phyloP scores from a whole-genome alignment of 2,113 vertebrate species.

The Mirounga angustirostris region DNA sequence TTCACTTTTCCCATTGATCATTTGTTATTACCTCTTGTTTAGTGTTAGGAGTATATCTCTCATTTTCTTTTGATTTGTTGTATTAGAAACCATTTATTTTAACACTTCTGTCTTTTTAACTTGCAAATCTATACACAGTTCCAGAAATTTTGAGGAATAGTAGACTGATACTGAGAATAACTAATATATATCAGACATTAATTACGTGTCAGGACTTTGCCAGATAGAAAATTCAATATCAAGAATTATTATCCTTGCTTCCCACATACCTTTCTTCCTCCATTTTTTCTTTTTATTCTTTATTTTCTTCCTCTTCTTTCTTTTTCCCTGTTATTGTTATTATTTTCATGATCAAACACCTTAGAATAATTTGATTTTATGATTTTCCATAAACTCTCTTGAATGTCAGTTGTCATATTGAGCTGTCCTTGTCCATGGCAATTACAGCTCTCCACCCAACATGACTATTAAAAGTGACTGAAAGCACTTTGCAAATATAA shows the following conservation, averaged over 20 bases:
- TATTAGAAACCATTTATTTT: background rate
- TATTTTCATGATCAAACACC: conserved; percentile 7
- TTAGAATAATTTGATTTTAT: conserved; percentile 57
- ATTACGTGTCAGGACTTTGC: background rate
- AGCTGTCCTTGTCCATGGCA: conserved; percentile 62
- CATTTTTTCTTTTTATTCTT: background rate
- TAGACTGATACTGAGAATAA: background rate
- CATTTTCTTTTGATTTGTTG: background rate
- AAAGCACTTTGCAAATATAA: conserved; percentile 73
- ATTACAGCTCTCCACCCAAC: conserved; percentile 28
- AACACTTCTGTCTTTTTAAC: background rate
- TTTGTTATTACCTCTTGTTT: background rate
- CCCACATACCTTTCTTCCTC: background rate
- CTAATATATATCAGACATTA: background rate
- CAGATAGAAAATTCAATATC: conserved; percentile 16
- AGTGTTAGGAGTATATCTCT: background rate
- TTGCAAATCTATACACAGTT: background rate
- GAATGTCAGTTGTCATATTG: conserved; percentile 10
- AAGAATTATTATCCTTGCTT: conserved; percentile 45
- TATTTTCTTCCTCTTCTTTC: background rate
- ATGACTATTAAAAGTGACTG: conserved; percentile 63
- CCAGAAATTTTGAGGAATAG: background rate
- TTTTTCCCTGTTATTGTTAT: background rate
- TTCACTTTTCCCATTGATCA: background rate
- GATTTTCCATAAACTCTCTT: conserved; percentile 60